phyloP scores from a whole-genome alignment of 2,888 invertebrate genomes.

The Anarsia innoxiella region DNA sequence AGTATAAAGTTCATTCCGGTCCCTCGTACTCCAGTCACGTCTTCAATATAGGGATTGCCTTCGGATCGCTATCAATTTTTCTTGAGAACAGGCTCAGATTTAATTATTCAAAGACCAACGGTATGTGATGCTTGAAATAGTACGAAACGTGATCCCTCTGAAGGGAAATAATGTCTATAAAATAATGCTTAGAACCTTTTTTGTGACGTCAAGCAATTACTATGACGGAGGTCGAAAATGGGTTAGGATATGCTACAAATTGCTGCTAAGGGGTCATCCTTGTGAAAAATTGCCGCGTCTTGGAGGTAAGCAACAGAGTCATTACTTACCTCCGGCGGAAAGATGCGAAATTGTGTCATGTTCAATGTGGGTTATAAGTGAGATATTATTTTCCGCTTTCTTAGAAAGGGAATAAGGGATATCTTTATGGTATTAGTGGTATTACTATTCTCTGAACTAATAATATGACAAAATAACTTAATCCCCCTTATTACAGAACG shows the following conservation, averaged over 20 bases:
- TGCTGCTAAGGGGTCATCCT: conserved; percentile 3
- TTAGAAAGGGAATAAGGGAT: too few species aligned
- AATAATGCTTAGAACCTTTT: conserved; percentile 12
- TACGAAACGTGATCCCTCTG: conserved; percentile 5
- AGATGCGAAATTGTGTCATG: too few species aligned
- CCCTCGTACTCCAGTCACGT: conserved; percentile 43
- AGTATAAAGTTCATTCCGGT: conserved; percentile 27
- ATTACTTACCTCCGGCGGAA: too few species aligned
- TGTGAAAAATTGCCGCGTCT: conserved; percentile 1
- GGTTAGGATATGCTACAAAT: conserved; percentile 4
- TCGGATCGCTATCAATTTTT: conserved; percentile 62
- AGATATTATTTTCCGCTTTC: too few species aligned
- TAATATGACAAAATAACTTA: too few species aligned
- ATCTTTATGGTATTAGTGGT: too few species aligned
- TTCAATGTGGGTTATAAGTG: too few species aligned
- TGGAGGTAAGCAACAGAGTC: background rate
- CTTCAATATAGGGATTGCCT: conserved; percentile 58
- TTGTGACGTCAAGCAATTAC: conserved; percentile 13
- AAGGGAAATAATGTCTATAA: conserved; percentile 8
- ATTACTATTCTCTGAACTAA: too few species aligned
- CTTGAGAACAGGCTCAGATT: conserved; percentile 46
- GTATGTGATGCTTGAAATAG: conserved; percentile 14
- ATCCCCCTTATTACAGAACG: too few species aligned
- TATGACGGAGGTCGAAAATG: conserved; percentile 12
- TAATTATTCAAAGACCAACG: conserved; percentile 48